Conservation (phyloP, 2,797 vertebrate species). For the Betta splendens region DNA sequence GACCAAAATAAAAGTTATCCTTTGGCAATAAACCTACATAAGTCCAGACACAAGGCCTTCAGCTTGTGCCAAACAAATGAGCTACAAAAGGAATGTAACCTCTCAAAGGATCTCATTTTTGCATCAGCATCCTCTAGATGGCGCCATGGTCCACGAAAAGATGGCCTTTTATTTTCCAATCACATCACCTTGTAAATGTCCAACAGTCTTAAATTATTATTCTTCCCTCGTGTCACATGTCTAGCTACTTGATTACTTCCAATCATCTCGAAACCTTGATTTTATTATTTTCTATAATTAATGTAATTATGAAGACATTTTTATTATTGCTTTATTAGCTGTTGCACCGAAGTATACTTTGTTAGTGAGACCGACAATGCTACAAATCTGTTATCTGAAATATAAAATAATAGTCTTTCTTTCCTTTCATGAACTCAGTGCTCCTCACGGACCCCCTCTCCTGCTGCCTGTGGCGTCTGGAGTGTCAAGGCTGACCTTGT, state of each 20-base stretch:
- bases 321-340: conserved; percentile 46
- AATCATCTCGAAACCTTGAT: conserved; percentile 59
- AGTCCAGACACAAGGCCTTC: neutral
- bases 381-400: conserved; percentile 19
- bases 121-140: conserved; percentile 79
- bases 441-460: conserved; percentile 35
- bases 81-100: neutral
- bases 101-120: neutral
- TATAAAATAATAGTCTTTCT: neutral
- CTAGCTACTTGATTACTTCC: conserved; percentile 55
- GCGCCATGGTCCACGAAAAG: conserved; percentile 79
- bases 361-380: conserved; percentile 8
- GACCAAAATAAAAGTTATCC: neutral
- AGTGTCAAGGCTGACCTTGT: conserved; percentile 81
- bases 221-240: conserved; percentile 64
- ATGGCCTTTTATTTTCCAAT: conserved; percentile 49
- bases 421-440: conserved; percentile 34
- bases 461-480: conserved; percentile 48
- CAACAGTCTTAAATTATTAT: conserved; percentile 67
- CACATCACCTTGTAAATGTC: conserved; percentile 64
- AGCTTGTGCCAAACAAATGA: conserved; percentile 17
- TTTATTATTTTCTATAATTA: conserved; percentile 57
- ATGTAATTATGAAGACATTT: conserved; percentile 52
- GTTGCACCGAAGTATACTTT: conserved; percentile 32
- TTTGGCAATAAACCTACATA: neutral